phyloP scores from a whole-genome alignment of 92 coral and sea anemone genomes.

The Paragorgia papillata region DNA sequence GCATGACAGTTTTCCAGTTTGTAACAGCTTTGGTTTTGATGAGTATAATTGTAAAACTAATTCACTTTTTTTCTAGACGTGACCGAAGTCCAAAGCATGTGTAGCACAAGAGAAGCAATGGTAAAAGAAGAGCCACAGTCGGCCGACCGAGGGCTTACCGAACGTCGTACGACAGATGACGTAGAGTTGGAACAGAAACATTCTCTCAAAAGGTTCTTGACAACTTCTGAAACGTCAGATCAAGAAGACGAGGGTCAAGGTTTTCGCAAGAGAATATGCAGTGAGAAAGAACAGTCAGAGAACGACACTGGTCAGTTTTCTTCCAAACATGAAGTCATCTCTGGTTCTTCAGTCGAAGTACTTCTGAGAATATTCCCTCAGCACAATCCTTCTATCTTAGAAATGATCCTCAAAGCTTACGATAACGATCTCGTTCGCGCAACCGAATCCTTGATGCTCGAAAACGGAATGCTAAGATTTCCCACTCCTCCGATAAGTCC shows the following conservation, averaged over 20 bases:
- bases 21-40: too few relatives aligned
- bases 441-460: slow-evolving; percentile 89
- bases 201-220: slow-evolving; percentile 9
- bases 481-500: slow-evolving; percentile 48
- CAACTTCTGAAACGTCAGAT: slow-evolving; percentile 29
- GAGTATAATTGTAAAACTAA: too few relatives aligned
- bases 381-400: slow-evolving; percentile 81
- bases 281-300: neutral
- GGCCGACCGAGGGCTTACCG: slow-evolving; percentile 8
- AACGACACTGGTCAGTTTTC: neutral
- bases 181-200: slow-evolving; percentile 8
- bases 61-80: neutral
- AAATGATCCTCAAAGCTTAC: slow-evolving; percentile 86
- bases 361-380: slow-evolving; percentile 91
- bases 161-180: slow-evolving; percentile 3
- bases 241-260: slow-evolving; percentile 5
- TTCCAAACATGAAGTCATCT: neutral
- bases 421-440: slow-evolving; percentile 92
- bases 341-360: slow-evolving; percentile 64
- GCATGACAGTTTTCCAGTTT: too few relatives aligned
- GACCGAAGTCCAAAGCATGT: neutral
- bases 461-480: slow-evolving; percentile 51
- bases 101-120: neutral
- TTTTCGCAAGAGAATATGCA: neutral
- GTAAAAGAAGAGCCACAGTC: slow-evolving; percentile 2